phyloP scores from a whole-genome alignment of 2,113 vertebrate species.

The Lepus timidus region DNA sequence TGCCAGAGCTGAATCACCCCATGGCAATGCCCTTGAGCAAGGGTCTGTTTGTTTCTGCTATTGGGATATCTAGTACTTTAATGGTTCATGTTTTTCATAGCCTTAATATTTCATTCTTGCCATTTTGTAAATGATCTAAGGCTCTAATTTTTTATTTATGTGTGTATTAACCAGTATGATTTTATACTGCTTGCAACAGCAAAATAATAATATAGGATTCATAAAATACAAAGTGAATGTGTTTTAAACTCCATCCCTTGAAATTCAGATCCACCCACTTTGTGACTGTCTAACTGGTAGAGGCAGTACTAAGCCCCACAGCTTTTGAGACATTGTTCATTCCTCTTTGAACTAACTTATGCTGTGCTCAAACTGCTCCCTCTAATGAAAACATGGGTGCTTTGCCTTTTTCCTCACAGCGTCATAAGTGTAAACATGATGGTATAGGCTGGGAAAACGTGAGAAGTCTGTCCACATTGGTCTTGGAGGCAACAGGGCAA shows the following conservation, averaged over 20 bases:
- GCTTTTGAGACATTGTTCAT: neutral
- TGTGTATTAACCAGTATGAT: neutral
- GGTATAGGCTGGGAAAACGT: neutral
- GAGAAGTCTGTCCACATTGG: neutral
- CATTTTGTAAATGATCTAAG: constrained; percentile 12
- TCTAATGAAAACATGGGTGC: constrained; percentile 50
- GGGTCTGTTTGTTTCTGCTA: neutral
- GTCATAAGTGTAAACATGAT: constrained; percentile 21
- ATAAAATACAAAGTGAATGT: neutral
- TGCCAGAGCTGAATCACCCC: neutral
- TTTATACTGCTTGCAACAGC: constrained; percentile 41
- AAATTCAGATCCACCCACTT: neutral
- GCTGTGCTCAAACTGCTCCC: neutral
- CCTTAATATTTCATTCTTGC: neutral
- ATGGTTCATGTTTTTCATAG: neutral
- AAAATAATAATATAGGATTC: neutral
- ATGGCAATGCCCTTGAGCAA: neutral
- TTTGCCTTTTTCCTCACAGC: constrained; percentile 55
- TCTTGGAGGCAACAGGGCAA: constrained; percentile 45
- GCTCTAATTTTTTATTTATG: neutral
- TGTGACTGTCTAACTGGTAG: neutral
- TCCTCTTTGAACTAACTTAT: constrained; percentile 29
- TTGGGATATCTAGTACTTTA: neutral
- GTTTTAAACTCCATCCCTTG: neutral
- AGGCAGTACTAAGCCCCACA: neutral